Evolutionary conservation across 1,140 invertebrate genomes (phyloP).

Genomic region (Leptopilina boulardi): DNA sequence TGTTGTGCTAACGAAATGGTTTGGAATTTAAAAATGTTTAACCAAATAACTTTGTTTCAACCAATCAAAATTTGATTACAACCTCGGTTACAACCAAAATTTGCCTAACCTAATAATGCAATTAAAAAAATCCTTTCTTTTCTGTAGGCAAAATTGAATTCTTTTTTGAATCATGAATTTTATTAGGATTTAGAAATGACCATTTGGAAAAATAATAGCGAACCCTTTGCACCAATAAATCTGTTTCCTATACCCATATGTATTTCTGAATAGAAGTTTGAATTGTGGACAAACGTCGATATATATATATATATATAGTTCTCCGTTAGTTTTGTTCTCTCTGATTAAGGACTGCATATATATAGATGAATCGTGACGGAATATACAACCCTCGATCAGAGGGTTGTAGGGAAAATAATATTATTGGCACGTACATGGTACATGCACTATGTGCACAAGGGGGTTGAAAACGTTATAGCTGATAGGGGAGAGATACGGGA

Average conservation of each 20-base stretch:
- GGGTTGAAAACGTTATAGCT: constrained; percentile 19
- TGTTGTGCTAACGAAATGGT: too few relatives aligned
- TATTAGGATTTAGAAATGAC: too few relatives aligned
- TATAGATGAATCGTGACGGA: constrained; percentile 21
- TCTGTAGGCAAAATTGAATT: too few relatives aligned
- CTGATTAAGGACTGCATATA: not conserved
- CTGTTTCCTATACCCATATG: not conserved
- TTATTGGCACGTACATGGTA: constrained; percentile 27
- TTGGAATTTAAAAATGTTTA: too few relatives aligned
- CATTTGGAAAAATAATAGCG: constrained; percentile 10
- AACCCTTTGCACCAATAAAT: constrained; percentile 13
- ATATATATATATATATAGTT: too few relatives aligned
- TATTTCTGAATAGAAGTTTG: constrained; percentile 5
- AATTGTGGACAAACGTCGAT: not conserved
- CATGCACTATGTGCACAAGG: constrained; percentile 25
- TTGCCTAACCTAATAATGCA: not conserved
- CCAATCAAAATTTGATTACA: too few relatives aligned
- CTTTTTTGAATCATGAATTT: too few relatives aligned
- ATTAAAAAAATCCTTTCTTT: not conserved
- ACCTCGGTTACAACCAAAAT: not conserved
- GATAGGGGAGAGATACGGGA: constrained; percentile 32
- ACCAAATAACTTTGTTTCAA: too few relatives aligned
- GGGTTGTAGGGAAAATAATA: constrained; percentile 17
- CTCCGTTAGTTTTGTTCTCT: not conserved
- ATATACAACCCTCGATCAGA: constrained; percentile 5